Evolutionary conservation across 2,113 vertebrate species (phyloP), one percentile per base, ranked within the genome.

Genomic region (Perccottus glenii): DNA sequence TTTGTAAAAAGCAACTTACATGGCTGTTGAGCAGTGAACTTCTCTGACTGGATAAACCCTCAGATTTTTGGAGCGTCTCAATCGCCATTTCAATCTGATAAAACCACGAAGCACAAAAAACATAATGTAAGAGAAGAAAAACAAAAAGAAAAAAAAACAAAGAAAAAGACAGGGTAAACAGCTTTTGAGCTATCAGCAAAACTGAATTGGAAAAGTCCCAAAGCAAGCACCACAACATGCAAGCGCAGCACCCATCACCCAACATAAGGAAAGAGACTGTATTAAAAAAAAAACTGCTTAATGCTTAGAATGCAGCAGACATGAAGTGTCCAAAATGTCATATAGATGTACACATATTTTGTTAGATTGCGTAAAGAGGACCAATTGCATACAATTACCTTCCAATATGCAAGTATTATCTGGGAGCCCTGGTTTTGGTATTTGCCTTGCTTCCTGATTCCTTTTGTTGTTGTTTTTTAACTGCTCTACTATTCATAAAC

Each of bases 61-160:
- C 96, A 88, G 93, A 95, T 96, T 98, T 98, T 96, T 98, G 98
- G 90, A 99, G 96, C 78, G 97, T 98, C 94, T 98, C 97, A 95
- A 98, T 98, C 94, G 96, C 97, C 98, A 98, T 98, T 97, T 98
- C 96, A 97, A 99, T 97, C 97, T 99, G 95, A 93, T 93, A 94
- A 93, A 57, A 91, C 89, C 90, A 90, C 77, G 90, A 88, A 89
- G 91, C 92, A 92, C 85, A 90, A 85, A 92, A 89, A 87, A 94
- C 88, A 89, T 82, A 85, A 85, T 85, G 73, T 84, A 81, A 89
- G 83, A 81, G 48, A 56, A 67, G 53, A 16, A 60, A 84, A 72
- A 64, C 42, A 60, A 77, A 77, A 87, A 75, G 33, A 65, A 77
- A 83, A 87, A 64, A 76, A 73, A 46, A 62, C 66, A 82, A 84